Conservation (phyloP, 92 coral and sea anemone genomes). For the Chrysogorgia sp. region DNA sequence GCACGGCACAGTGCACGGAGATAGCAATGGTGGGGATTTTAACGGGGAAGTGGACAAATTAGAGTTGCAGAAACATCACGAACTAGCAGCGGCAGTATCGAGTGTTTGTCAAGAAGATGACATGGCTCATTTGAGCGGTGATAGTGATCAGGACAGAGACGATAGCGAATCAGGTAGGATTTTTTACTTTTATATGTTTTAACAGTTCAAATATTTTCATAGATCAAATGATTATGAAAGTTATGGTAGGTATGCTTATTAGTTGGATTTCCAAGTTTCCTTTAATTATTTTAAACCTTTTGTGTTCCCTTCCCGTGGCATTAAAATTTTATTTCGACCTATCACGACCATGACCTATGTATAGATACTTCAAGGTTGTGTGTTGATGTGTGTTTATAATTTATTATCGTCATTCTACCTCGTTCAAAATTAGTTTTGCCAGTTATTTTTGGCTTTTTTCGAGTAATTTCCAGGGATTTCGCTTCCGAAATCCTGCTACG, state of each 20-base stretch:
- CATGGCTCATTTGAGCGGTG: slow-evolving; percentile 27
- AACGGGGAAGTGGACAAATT: neutral
- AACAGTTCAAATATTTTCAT: too few species aligned
- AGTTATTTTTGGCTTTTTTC: too few species aligned
- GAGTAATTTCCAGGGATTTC: too few species aligned
- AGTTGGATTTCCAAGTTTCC: too few species aligned
- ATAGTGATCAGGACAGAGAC: slow-evolving; percentile 73
- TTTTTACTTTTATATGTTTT: neutral
- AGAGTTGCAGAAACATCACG: neutral
- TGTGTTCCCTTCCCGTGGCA: neutral
- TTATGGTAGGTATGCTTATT: too few species aligned
- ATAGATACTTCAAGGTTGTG: neutral
- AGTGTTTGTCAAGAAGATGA: slow-evolving; percentile 16
- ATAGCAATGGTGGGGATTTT: neutral
- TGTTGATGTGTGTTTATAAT: too few species aligned
- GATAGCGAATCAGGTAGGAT: slow-evolving; percentile 94
- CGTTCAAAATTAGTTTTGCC: too few species aligned
- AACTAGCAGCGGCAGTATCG: neutral
- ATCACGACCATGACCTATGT: neutral
- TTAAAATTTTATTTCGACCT: neutral
- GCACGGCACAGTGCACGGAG: slow-evolving; percentile 2
- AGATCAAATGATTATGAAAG: too few species aligned
- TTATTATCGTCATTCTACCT: too few species aligned
- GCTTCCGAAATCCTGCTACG: too few species aligned
- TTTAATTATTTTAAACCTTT: too few species aligned